A percentile compares a stretch with the other conserved stretches of the same genome.
Evolutionary conservation across 2,797 vertebrate species (phyloP).

Genomic region (Graptemys geographica): DNA sequence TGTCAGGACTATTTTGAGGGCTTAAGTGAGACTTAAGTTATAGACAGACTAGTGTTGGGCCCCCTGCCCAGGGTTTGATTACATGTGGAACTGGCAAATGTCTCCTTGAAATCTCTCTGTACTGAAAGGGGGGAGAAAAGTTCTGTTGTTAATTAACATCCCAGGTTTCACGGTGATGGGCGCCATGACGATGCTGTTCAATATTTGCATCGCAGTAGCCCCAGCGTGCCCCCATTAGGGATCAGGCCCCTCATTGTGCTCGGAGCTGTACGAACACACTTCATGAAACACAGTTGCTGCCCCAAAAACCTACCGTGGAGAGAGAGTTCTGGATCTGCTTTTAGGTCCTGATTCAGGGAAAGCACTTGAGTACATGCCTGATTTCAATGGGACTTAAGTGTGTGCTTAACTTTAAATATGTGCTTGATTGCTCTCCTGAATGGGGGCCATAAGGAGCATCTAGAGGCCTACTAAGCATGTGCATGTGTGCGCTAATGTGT

Average conservation of each 20-base stretch:
- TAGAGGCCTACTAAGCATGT: neutral
- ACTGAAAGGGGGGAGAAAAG: neutral
- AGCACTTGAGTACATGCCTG: neutral
- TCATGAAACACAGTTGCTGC: neutral
- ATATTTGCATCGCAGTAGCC: neutral
- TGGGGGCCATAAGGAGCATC: neutral
- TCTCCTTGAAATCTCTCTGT: neutral
- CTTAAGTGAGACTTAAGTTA: too few species aligned
- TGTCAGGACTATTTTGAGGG: too few species aligned
- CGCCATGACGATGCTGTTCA: neutral
- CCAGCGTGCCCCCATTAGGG: too few species aligned
- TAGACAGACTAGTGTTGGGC: too few species aligned
- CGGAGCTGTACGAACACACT: neutral
- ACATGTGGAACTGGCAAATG: neutral
- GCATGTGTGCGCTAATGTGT: neutral
- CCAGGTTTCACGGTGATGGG: neutral
- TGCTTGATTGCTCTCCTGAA: neutral
- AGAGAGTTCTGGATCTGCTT: neutral
- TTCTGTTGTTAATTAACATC: neutral
- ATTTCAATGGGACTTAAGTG: neutral
- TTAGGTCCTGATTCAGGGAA: neutral
- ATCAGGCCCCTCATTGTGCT: neutral
- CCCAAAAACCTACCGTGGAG: neutral
- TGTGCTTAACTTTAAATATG: neutral
- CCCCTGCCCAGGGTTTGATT: too few species aligned